Evolutionary conservation across 1,140 invertebrate genomes (phyloP).

Genomic region (Sweltsa coloradensis): DNA sequence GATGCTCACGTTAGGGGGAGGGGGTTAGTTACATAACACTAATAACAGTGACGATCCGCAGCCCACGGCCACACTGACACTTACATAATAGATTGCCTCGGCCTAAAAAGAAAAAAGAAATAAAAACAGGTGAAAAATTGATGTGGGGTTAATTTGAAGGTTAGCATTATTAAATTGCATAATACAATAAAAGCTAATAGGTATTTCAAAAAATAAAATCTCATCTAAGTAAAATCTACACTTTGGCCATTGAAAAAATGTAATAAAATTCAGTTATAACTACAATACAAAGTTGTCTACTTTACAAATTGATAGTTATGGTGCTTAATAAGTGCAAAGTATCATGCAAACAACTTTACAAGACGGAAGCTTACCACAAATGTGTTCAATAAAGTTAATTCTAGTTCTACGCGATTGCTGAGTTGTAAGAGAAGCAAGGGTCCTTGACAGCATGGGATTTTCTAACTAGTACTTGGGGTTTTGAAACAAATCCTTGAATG

Average conservation of each 20-base stretch:
- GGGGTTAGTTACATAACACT: background rate
- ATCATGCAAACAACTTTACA: background rate
- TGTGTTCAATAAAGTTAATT: background rate
- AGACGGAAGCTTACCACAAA: background rate
- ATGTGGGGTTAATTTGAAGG: background rate
- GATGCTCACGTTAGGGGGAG: background rate
- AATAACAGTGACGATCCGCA: background rate
- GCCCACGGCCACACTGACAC: background rate
- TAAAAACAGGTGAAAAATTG: conserved; percentile 5
- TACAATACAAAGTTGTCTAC: background rate
- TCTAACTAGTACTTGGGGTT: no score
- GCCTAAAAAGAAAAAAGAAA: conserved; percentile 15
- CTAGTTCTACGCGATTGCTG: background rate
- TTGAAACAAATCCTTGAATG: no score
- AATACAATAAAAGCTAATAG: background rate
- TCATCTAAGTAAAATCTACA: background rate
- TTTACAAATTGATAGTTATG: background rate
- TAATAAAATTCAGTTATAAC: background rate
- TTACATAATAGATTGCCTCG: conserved; percentile 14
- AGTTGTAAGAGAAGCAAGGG: background rate
- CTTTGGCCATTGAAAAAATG: background rate
- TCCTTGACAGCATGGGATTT: background rate
- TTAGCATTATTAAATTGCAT: background rate
- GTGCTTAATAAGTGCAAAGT: background rate
- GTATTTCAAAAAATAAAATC: no score